Conservation (phyloP, 2,797 vertebrate genomes). For the Siniperca obscura region DNA sequence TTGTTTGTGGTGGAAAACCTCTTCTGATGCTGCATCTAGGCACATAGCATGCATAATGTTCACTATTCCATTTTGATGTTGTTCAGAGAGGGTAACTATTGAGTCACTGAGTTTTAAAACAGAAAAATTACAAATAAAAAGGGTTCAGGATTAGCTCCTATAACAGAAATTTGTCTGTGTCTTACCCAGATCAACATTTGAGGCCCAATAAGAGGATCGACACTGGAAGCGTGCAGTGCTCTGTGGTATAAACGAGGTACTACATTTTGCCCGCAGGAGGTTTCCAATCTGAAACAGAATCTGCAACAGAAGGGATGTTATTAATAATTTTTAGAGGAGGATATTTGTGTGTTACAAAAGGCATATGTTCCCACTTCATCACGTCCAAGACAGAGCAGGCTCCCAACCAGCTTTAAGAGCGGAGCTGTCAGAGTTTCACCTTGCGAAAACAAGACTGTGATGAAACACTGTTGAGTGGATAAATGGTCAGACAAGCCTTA, state of each 20-base stretch:
- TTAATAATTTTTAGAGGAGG: conserved; percentile 61
- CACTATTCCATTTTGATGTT: neutral
- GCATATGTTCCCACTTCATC: conserved; percentile 61
- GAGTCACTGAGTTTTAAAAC: neutral
- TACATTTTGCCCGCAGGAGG: conserved; percentile 81
- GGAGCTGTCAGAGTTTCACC: neutral
- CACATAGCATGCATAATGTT: neutral
- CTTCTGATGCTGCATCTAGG: neutral
- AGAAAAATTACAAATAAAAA: neutral
- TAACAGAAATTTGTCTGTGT: neutral
- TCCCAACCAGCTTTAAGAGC: conserved; percentile 8
- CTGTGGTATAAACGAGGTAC: conserved; percentile 73
- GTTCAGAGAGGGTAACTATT: neutral
- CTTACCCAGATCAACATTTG: conserved; percentile 82
- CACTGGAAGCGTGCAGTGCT: conserved; percentile 76
- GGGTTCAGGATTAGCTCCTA: neutral
- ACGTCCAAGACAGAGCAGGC: conserved; percentile 6
- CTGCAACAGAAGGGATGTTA: conserved; percentile 72
- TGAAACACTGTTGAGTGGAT: conserved; percentile 21
- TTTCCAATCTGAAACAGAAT: conserved; percentile 83
- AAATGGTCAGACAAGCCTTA: conserved; percentile 72
- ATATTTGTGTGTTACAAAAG: conserved; percentile 35
- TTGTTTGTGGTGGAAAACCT: conserved; percentile 4
- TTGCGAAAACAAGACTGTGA: conserved; percentile 12
- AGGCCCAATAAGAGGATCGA: conserved; percentile 78